Evolutionary conservation across 1,140 invertebrate genomes (phyloP), one percentile per base, ranked within the genome.

Genomic region (Asbolus verrucosus): DNA sequence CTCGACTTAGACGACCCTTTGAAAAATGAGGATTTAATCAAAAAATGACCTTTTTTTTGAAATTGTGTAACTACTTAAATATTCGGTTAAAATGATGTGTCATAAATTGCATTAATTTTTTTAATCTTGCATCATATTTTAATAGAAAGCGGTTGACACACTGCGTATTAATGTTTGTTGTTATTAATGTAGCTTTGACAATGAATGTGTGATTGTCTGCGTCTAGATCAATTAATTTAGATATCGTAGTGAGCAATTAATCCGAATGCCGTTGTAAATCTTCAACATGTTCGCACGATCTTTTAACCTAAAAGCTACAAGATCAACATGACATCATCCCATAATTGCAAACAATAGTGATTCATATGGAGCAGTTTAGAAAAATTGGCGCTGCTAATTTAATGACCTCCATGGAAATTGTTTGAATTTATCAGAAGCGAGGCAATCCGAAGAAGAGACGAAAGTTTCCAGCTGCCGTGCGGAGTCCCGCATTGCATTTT

Each of bases 211-310:
- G 60, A 69, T 67, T 65, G 46, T 65, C 66, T 68, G 16, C 68
- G 36, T 69, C 43, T 74, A 65, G 70, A 61, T 67, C 54, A 33
- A 63, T 74, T 74, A 67, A 74, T 74, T 71, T 46, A 67, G 54
- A 60, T 33, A 71, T 66, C 38, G 62, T 65, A 63, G 63, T 69
- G 62, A 68, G 46, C 70, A 75, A 75, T 75, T 73, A 73, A 65
- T 33, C 27, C 74, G 73, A 68, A 69, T 73, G 70, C 62, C 68
- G 54, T 62, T 61, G 70, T 71, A 75, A 75, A 75, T 75, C 74
- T 69, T 69, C 70, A 71, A 66, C 54, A 73, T 68, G 72, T 75
- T 75, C 74, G 72, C 74, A 75, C 74, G 74, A 75, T 75, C 74
- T 70, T 69, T 72, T 73, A 73, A 70, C 74, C 72, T 41, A 60